These are phyloP conservation scores for Bimastos eiseni DNA, from an alignment of 2,888 invertebrate genomes.

Conservation along the genomic window DNA sequence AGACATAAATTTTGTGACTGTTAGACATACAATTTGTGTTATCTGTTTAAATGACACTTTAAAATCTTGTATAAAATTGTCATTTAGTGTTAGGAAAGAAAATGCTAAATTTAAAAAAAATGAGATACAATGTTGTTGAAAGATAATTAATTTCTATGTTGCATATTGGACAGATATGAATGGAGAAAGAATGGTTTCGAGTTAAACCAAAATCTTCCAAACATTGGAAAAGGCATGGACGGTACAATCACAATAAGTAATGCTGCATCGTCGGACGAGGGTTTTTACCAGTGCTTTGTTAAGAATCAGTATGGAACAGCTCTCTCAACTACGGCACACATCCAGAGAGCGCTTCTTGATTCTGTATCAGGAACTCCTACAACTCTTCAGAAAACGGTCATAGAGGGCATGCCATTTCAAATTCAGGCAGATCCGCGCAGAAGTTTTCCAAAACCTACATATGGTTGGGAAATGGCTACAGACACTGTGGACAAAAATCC, in stretches of 20 bases:
- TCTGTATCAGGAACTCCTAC: not conserved
- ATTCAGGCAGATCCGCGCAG: not conserved
- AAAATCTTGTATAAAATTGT: no score
- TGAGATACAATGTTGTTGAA: not conserved
- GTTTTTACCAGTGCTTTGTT: not conserved
- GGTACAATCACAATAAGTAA: not conserved
- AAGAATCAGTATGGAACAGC: not conserved
- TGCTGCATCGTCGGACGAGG: not conserved
- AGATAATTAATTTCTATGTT: not conserved
- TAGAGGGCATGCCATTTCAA: not conserved
- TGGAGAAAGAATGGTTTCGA: not conserved
- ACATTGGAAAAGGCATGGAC: not conserved
- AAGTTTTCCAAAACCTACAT: not conserved
- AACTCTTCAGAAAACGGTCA: not conserved
- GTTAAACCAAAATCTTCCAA: not conserved
- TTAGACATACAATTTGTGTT: no score
- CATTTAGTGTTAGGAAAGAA: no score
- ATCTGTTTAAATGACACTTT: no score
- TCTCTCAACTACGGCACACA: not conserved
- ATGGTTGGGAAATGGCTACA: not conserved
- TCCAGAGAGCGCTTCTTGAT: conserved; percentile 10
- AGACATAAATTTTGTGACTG: no score
- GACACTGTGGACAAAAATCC: conserved; percentile 8
- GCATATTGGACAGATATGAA: not conserved
- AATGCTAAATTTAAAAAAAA: not conserved